phyloP scores from a whole-genome alignment of 2,888 invertebrate species.

The Bombylius major region DNA sequence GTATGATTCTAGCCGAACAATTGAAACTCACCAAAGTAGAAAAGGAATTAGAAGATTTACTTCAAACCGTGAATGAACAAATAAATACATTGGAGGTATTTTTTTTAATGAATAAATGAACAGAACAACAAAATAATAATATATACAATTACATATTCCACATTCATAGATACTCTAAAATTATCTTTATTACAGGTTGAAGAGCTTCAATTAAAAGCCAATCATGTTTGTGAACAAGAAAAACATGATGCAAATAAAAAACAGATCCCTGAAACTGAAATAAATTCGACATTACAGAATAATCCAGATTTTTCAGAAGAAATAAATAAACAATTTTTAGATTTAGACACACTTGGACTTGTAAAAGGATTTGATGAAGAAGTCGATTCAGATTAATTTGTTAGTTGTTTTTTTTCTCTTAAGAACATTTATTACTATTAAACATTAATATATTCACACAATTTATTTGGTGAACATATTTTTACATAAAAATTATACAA shows the following conservation, averaged over 20 bases:
- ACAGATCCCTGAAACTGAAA: too few species aligned
- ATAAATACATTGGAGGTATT: constrained; percentile 9
- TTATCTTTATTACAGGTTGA: constrained; percentile 4
- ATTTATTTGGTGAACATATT: too few species aligned
- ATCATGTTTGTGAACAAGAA: background rate
- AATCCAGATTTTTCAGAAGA: background rate
- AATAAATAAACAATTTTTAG: constrained; percentile 7
- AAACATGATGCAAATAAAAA: too few species aligned
- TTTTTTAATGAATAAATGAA: background rate
- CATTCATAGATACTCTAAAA: background rate
- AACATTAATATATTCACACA: background rate
- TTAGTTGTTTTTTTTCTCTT: background rate
- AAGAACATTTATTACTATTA: background rate
- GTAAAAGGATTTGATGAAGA: constrained; percentile 4
- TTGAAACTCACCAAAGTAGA: constrained; percentile 5
- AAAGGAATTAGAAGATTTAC: background rate
- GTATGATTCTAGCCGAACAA: constrained; percentile 1
- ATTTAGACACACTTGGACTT: constrained; percentile 2
- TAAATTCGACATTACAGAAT: background rate
- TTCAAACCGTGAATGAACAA: constrained; percentile 4
- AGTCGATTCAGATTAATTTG: constrained; percentile 1
- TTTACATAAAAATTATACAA: too few species aligned
- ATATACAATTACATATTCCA: background rate
- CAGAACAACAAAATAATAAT: too few species aligned
- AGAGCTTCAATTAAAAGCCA: constrained; percentile 5